These are phyloP conservation scores for Drosophila paranaensis DNA, from an alignment of 2,888 invertebrate genomes.

Conservation along the genomic window DNA sequence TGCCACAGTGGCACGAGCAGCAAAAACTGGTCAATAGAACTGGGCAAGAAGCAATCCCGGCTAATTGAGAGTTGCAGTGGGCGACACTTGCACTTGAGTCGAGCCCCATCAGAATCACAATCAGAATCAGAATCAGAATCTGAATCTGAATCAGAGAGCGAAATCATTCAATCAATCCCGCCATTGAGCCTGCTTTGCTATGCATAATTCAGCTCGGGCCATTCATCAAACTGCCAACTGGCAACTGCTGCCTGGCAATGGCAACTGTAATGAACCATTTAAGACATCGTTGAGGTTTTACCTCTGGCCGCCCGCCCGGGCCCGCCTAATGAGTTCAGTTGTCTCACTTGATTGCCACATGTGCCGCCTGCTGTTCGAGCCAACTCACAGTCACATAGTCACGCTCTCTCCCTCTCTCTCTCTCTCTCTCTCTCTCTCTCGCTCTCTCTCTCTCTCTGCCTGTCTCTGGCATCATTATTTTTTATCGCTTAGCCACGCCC, in stretches of 20 bases:
- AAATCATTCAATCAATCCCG: conserved; percentile 58
- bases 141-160: not conserved
- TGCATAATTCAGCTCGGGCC: conserved; percentile 44
- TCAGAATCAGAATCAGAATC: too few species aligned
- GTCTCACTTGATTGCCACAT: conserved; percentile 58
- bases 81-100: conserved; percentile 1
- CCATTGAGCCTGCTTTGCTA: conserved; percentile 44
- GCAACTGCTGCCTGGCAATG: conserved; percentile 22
- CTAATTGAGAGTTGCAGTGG: conserved; percentile 28
- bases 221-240: conserved; percentile 51
- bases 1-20: conserved; percentile 7
- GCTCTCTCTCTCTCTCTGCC: not conserved
- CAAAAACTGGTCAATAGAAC: not conserved
- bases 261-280: conserved; percentile 58
- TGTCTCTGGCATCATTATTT: conserved; percentile 58
- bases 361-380: conserved; percentile 31
- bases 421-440: not conserved
- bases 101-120: too few species aligned
- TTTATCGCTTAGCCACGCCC: conserved; percentile 67
- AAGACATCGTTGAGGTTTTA: conserved; percentile 55
- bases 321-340: conserved; percentile 58
- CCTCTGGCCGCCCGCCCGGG: not conserved
- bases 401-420: not conserved
- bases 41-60: conserved; percentile 7
- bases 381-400: conserved; percentile 7